Conservation (phyloP, 92 coral and sea anemone species). For the Montipora capitata region DNA sequence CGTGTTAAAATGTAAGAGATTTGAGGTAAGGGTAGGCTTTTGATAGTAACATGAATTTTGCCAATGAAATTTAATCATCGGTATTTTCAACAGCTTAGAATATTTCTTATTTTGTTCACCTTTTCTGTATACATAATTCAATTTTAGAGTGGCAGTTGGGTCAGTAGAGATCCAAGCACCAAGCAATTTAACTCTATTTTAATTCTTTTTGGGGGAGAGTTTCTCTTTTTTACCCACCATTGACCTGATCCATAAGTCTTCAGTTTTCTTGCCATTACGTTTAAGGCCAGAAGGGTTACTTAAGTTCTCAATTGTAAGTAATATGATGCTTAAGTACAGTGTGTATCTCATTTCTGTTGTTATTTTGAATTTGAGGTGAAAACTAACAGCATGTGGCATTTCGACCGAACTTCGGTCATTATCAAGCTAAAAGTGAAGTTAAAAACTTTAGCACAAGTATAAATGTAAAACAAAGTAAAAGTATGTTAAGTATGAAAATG, state of each 20-base stretch:
- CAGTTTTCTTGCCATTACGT: background rate
- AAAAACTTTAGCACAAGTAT: too few species aligned
- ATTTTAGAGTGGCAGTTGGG: background rate
- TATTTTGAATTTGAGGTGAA: too few species aligned
- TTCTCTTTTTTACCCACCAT: constrained; percentile 11
- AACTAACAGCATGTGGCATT: too few species aligned
- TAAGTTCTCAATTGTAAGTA: background rate
- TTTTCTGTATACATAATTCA: constrained; percentile 27
- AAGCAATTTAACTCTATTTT: constrained; percentile 16
- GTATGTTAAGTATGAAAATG: too few species aligned
- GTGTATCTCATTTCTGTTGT: too few species aligned
- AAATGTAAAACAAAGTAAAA: too few species aligned
- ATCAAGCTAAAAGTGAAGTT: too few species aligned
- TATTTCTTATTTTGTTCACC: constrained; percentile 20
- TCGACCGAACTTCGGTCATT: too few species aligned
- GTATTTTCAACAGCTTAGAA: constrained; percentile 22
- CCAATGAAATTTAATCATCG: constrained; percentile 22
- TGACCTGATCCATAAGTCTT: constrained; percentile 9
- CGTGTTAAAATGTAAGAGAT: constrained; percentile 30
- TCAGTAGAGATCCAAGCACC: constrained; percentile 37
- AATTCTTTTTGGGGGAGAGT: background rate
- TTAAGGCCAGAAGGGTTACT: background rate
- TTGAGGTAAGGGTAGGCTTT: constrained; percentile 45
- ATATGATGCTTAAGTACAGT: too few species aligned
- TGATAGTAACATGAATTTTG: constrained; percentile 52